Conservation (phyloP, 2,797 vertebrate species). For the Champsocephalus gunnari region DNA sequence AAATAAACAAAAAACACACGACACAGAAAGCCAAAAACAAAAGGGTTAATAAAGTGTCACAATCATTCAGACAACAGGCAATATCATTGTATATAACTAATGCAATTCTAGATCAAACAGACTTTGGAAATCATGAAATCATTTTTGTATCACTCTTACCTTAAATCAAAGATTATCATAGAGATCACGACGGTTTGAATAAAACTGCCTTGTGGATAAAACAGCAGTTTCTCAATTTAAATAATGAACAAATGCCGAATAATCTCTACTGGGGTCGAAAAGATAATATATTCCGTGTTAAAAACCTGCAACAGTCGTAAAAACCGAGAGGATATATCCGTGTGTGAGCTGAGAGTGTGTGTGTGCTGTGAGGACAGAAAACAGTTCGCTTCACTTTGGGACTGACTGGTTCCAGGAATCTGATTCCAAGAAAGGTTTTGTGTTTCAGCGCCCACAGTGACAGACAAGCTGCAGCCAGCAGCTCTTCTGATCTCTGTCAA, state of each 20-base stretch:
- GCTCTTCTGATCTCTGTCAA: background rate
- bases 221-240: conserved; percentile 1
- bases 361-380: conserved; percentile 49
- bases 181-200: conserved; percentile 20
- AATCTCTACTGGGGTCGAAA: background rate
- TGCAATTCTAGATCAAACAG: background rate
- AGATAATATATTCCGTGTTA: conserved; percentile 7
- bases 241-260: background rate
- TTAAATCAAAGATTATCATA: conserved; percentile 60
- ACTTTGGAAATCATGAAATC: background rate
- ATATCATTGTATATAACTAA: background rate
- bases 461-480: conserved; percentile 20
- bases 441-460: conserved; percentile 69
- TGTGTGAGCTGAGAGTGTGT: conserved; percentile 3
- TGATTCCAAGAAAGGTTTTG: conserved; percentile 79
- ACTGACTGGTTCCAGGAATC: conserved; percentile 75
- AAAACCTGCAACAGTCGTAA: background rate
- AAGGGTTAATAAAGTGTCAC: background rate
- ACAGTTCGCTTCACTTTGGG: conserved; percentile 58
- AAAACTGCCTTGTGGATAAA: conserved; percentile 19
- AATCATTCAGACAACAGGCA: background rate
- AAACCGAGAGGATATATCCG: background rate
- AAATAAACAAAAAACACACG: background rate
- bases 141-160: conserved; percentile 60
- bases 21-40: background rate